phyloP scores from a whole-genome alignment of 1,140 invertebrate species.

The Elysia chlorotica region DNA sequence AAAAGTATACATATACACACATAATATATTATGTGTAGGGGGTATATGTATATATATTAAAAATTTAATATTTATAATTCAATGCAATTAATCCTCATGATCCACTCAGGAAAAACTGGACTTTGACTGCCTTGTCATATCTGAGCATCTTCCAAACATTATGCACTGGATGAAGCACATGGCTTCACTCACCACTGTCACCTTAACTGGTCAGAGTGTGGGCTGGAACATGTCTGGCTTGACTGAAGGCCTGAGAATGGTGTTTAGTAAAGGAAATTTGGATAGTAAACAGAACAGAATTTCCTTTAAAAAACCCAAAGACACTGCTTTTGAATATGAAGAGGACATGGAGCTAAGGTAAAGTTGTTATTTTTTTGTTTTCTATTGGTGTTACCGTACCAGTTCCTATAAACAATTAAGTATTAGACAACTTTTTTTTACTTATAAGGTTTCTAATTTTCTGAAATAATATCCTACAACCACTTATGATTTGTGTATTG shows the following conservation, averaged over 20 bases:
- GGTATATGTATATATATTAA: no score
- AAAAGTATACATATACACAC: no score
- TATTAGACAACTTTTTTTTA: no score
- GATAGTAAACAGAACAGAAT: no score
- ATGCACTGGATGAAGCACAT: conserved; percentile 48
- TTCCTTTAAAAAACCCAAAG: no score
- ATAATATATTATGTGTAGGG: no score
- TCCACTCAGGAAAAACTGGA: conserved; percentile 17
- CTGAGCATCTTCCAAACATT: conserved; percentile 31
- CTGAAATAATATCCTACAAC: no score
- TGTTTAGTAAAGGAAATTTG: no score
- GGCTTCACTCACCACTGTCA: conserved; percentile 35
- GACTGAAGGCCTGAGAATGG: no score
- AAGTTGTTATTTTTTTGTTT: conserved; percentile 5
- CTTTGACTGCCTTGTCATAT: conserved; percentile 24
- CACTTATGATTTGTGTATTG: background rate
- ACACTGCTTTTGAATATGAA: conserved; percentile 22
- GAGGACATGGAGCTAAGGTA: conserved; percentile 39
- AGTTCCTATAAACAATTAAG: no score
- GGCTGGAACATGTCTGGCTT: conserved; percentile 38
- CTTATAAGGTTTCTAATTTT: no score
- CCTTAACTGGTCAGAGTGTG: conserved; percentile 28
- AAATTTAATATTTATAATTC: no score
- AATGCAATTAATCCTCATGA: background rate
- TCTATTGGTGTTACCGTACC: background rate